Base-by-base conservation (phyloP, 2,113 vertebrate species). In the Scophthalmus maximus region DNA sequence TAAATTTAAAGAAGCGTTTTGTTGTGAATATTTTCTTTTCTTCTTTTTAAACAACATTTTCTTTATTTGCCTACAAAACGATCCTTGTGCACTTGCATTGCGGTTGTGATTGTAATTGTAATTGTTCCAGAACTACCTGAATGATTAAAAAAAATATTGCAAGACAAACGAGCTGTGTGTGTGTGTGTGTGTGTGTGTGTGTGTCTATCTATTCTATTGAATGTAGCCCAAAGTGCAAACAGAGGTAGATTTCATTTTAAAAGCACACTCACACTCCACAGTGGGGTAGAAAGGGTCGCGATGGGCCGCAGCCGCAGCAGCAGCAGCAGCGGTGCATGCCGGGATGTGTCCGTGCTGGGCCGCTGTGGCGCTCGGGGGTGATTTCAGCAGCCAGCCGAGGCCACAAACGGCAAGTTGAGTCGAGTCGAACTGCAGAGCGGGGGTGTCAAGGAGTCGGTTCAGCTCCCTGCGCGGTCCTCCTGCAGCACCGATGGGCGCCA, bases 121-220 rank as follows among this genome's bases (percentile, higher is more conserved):
- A 40, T 70, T 76, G 46, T 65, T 44, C 9, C 27, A 34, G 25
- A 14, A 72, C 40, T 40, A 20, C 32, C 52, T 81, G 64, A 73
- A 68, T 81, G 76, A 78, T 79, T 65, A 0, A 69, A 46, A 20
- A 27, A 80, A 65, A n/a, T n/a, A n/a, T 81, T 79, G 80, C 70
- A 82, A 86, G 68, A 80, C 81, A 89, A 86, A 81, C 59, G 76
- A 60, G 71, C 46, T 30, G 1, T 18, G 44, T 30, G 61, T 32
- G 65, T 26, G 49, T 9, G 57, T 18, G 52, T 23, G 63, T 22
- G 49, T 26, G 64, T 20, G 59, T 23, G 36, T 22, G 74, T 27
- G 69, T 51, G 61, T 64, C 68, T 63, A 25, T 32, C 51, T 46
- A 47, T 49, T 32, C 18, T 17, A 25, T 4, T 73, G 55, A 51